Conservation (phyloP, 2,797 vertebrate species). For the Austrolebias charrua region DNA sequence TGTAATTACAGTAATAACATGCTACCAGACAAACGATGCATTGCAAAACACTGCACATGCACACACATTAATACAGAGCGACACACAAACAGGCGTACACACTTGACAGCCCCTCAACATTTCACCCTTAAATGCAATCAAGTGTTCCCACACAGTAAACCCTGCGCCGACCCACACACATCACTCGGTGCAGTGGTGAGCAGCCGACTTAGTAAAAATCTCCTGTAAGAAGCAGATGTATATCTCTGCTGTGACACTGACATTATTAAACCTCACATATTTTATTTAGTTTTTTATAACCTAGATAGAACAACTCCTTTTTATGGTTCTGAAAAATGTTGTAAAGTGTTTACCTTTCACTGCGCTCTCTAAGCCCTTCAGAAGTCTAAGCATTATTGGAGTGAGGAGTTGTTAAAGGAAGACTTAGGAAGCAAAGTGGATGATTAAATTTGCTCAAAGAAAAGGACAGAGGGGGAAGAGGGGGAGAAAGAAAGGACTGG, state of each 20-base stretch:
- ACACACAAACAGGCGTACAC: conserved; percentile 11
- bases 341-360: conserved; percentile 60
- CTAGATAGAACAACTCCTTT: conserved; percentile 34
- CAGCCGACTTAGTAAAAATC: conserved; percentile 51
- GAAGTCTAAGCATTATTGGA: conserved; percentile 27
- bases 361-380: conserved; percentile 31
- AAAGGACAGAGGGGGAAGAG: conserved; percentile 17
- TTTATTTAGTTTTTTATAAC: not conserved
- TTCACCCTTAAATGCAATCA: conserved; percentile 51
- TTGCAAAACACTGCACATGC: not conserved
- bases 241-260: conserved; percentile 47
- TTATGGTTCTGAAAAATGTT: conserved; percentile 37
- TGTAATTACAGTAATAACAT: conserved; percentile 22
- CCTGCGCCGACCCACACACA: conserved; percentile 43
- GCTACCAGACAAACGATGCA: not conserved
- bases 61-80: conserved; percentile 11
- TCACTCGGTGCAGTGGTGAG: conserved; percentile 20
- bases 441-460: conserved; percentile 24
- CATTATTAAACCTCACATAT: conserved; percentile 36
- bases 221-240: conserved; percentile 37
- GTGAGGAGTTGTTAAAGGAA: conserved; percentile 22
- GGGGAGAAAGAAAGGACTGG: conserved; percentile 7
- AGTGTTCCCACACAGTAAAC: conserved; percentile 48
- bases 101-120: conserved; percentile 42
- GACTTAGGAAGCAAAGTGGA: conserved; percentile 22